Conservation (phyloP, 2,888 invertebrate genomes). For the Platycheirus rosarum region DNA sequence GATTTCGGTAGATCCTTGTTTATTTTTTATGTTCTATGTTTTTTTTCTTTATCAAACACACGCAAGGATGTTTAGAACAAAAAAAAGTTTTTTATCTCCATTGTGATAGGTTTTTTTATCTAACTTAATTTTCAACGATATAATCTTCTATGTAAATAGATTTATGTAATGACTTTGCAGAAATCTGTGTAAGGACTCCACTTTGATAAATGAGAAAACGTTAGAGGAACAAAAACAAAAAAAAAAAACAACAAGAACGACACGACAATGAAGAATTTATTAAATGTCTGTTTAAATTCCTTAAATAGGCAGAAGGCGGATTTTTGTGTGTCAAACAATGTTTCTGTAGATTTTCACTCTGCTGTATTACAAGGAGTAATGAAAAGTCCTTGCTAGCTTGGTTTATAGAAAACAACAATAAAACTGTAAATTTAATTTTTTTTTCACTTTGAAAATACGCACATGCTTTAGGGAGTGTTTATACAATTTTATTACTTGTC, state of each 20-base stretch:
- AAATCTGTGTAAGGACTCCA: conserved; percentile 40
- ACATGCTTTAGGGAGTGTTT: conserved; percentile 12
- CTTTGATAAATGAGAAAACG: conserved; percentile 39
- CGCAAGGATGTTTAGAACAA: conserved; percentile 33
- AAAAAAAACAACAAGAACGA: neutral
- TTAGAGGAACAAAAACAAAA: conserved; percentile 9
- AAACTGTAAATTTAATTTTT: conserved; percentile 23
- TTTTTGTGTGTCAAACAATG: conserved; percentile 42
- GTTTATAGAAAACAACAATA: conserved; percentile 13
- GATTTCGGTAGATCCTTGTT: conserved; percentile 23
- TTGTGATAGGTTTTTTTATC: conserved; percentile 11
- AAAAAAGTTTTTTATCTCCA: conserved; percentile 48
- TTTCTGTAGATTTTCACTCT: conserved; percentile 31
- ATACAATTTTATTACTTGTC: conserved; percentile 18
- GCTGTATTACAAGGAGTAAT: conserved; percentile 8
- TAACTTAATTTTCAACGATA: conserved; percentile 37
- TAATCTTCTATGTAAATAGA: conserved; percentile 53
- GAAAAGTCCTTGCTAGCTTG: neutral
- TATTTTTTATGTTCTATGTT: conserved; percentile 1
- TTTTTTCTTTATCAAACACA: conserved; percentile 27
- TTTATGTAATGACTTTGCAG: conserved; percentile 40
- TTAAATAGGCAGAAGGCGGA: conserved; percentile 46
- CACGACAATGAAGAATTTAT: conserved; percentile 45
- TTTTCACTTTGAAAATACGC: conserved; percentile 33
- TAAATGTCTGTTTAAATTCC: conserved; percentile 61